Base-by-base conservation (phyloP, 2,113 vertebrate species). In the Fulica atra region DNA sequence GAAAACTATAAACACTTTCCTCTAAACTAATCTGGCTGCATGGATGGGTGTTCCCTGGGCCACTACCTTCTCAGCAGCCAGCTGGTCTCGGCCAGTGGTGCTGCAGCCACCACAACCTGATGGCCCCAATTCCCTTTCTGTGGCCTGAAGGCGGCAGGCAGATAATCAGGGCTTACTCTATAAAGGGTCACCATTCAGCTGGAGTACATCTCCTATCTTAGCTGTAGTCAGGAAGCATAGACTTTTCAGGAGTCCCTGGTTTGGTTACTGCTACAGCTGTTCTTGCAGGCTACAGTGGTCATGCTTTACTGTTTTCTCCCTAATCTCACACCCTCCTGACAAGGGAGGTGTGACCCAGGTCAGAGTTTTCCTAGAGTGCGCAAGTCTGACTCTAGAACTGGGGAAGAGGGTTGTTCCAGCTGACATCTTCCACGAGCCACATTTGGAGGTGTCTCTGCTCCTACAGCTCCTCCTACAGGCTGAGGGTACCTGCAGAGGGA, bases 381-480 rank as follows among this genome's bases (percentile, higher is more conserved):
- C 24, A 10, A n/a, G 4, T 20, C 51, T 38, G 60, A 25, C 36
- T 42, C 13, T 26, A 19, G 19, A 57, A 11, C 21, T 21, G 28
- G 18, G 36, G 6, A 51, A 86, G 21, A 63, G 25, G 11, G 42
- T 50, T 74, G 9, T 9, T 81, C 51, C 91, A 61, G 42, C 48
- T 16, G 10, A 71, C 26, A 10, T 16, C 69, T 31, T 20, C 61
- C 19, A 28, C 17, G 11, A 42, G 1, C 13, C 51, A 61, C 25
- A 70, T 12, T 1, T 48, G 40, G 26, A 87, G 53, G 9, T 6
- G 87, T 68, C 61, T 33, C 54, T 24, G 3, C 48, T 95, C 77
- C 89, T 72, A 51, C 24, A 87, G 94, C 87, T 89, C 73, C 93
- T 89, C 89, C 87, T 91, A 0, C 44, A 71, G 93, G 86, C 53